phyloP scores from a whole-genome alignment of 1,140 invertebrate species.

The Rhopalosiphum maidis region DNA sequence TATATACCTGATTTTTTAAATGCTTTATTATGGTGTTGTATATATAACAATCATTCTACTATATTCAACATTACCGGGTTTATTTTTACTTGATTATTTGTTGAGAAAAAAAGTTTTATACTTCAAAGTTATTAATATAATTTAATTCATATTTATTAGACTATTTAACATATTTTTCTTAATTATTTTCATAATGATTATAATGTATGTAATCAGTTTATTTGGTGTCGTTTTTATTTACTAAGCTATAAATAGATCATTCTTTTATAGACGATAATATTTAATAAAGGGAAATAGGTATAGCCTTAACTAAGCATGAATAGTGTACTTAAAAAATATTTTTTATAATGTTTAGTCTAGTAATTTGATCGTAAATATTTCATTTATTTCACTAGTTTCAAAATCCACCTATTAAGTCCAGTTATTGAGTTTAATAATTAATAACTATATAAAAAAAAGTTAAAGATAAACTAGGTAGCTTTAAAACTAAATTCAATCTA shows the following conservation, averaged over 20 bases:
- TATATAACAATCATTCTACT: not conserved
- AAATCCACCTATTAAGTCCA: not conserved
- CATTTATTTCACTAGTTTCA: not conserved
- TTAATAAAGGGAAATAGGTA: not conserved
- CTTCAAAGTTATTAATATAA: not conserved
- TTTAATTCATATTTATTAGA: not conserved
- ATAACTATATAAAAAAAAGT: not conserved
- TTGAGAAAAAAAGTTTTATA: not conserved
- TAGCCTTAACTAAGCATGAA: not conserved
- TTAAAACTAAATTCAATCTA: not conserved
- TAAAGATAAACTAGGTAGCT: not conserved
- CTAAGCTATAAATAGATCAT: not conserved
- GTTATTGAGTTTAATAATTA: too few species aligned
- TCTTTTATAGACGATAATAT: not conserved
- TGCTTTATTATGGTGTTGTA: not conserved
- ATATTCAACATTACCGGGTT: not conserved
- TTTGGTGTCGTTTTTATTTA: not conserved
- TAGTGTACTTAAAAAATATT: not conserved
- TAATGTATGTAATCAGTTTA: not conserved
- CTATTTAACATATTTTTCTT: not conserved
- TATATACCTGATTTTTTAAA: not conserved
- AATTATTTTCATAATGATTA: not conserved
- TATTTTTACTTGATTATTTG: not conserved
- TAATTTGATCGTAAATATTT: not conserved
- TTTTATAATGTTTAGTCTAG: not conserved